These are phyloP conservation scores for Drosophila birchii DNA, from an alignment of 2,888 invertebrate genomes.

Conservation along the genomic window DNA sequence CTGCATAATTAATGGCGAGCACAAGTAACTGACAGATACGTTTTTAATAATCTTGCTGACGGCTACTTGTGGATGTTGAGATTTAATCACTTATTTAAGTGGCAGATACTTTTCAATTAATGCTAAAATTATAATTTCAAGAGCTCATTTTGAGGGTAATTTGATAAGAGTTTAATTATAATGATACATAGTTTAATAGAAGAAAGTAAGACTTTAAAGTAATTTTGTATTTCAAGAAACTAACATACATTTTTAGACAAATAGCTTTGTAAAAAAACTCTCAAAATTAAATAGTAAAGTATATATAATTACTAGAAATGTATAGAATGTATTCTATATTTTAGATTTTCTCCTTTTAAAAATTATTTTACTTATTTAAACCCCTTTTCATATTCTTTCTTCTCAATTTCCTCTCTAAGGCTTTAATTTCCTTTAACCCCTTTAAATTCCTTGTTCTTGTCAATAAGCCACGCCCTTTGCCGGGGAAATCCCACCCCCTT, in stretches of 20 bases:
- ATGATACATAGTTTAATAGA: background rate
- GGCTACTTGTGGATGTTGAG: constrained; percentile 35
- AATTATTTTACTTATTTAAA: background rate
- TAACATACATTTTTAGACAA: too few relatives aligned
- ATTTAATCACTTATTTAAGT: constrained; percentile 13
- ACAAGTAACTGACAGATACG: constrained; percentile 51
- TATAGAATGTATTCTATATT: too few relatives aligned
- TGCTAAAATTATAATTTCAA: background rate
- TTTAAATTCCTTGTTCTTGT: background rate
- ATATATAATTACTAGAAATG: background rate
- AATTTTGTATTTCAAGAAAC: background rate
- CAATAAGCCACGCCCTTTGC: constrained; percentile 11
- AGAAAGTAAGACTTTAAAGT: too few relatives aligned
- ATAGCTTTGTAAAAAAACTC: background rate
- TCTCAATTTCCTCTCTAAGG: background rate
- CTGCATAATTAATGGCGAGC: constrained; percentile 52
- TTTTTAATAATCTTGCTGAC: constrained; percentile 38
- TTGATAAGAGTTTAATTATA: background rate
- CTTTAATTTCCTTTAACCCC: background rate
- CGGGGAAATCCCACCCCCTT: constrained; percentile 1
- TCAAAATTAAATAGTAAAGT: too few relatives aligned
- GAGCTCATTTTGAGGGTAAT: background rate
- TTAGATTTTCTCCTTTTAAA: background rate
- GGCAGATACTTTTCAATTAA: constrained; percentile 10
- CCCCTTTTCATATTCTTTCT: background rate